These are phyloP conservation scores for Shargacucullia verbasci DNA, from an alignment of 2,888 invertebrate species.

Conservation along the genomic window DNA sequence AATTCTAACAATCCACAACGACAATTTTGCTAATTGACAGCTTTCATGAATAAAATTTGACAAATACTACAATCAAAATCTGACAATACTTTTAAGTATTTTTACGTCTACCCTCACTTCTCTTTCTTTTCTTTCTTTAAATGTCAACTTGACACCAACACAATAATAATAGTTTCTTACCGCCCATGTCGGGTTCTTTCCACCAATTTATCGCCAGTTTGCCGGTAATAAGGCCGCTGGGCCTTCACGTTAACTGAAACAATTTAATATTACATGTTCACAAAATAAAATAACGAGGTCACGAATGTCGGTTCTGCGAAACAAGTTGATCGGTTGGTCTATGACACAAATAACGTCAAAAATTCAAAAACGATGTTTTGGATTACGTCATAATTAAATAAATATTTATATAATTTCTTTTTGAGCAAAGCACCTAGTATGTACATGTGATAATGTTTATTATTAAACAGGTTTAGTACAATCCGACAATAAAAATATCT, in stretches of 20 bases:
- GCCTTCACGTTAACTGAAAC: conserved; percentile 53
- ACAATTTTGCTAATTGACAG: neutral
- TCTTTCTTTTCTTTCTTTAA: too few species aligned
- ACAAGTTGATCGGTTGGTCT: conserved; percentile 23
- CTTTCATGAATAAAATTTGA: neutral
- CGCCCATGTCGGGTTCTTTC: conserved; percentile 75
- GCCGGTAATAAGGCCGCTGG: conserved; percentile 49
- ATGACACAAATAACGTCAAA: conserved; percentile 9
- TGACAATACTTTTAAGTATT: neutral
- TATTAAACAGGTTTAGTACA: too few species aligned
- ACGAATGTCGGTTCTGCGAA: conserved; percentile 31
- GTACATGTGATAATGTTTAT: too few species aligned
- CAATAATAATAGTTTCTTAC: conserved; percentile 54
- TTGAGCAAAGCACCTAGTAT: too few species aligned
- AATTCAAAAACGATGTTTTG: too few species aligned
- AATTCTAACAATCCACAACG: neutral
- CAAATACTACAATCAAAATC: neutral
- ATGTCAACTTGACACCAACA: too few species aligned
- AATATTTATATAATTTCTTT: too few species aligned
- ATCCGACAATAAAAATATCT: too few species aligned
- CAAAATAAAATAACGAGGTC: neutral
- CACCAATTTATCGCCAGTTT: conserved; percentile 74
- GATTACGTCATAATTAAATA: too few species aligned
- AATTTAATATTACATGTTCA: conserved; percentile 14
- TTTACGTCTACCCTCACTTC: neutral